Evolutionary conservation across 1,140 invertebrate genomes (phyloP), one percentile per base, ranked within the genome.

Genomic region (Delia radicum): DNA sequence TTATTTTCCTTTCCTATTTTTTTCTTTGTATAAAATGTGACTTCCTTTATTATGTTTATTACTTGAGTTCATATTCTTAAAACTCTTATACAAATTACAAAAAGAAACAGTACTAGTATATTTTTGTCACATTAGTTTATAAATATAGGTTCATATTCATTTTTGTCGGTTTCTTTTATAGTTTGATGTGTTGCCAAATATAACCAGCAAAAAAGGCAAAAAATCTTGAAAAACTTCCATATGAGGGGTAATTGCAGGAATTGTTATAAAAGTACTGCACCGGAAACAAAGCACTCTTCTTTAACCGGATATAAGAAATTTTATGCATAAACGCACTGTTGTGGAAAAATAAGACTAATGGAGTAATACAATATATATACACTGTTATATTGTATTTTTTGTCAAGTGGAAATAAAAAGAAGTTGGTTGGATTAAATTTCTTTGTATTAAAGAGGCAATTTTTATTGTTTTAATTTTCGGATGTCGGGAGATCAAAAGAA

Each of bases 201-300:
- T 2, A 55, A 55, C 21, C 48, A 55, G 8, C 48, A 1, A 55
- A 55, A 24, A 55, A 55, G 24, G 24, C 5, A 55, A 48, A 48
- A n/a, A 48, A 21, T 7, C 48, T 55, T 55, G 48, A 18, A 18
- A 15, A 55, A 55, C 6, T 42, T 42, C n/a, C n/a, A 10, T 13
- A 55, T 21, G 8, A 28, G 29, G 31, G 65, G 65, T 69, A 69
- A 69, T 69, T 69, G 65, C 65, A 69, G 65, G 65, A 69, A 69
- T 69, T 69, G 65, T 69, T 31, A 69, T 69, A 69, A 69, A 69
- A 69, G 65, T 69, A 69, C 65, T 69, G 65, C 65, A 69, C 65
- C 29, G 65, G 65, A 69, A 69, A 33, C 13, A 21, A 24, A 33
- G 65, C 65, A 69, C 65, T 69, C 27, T 65, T 69, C 65, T 33